Evolutionary conservation across 1,140 invertebrate genomes (phyloP).

Genomic region (Armadillidium nasatum): DNA sequence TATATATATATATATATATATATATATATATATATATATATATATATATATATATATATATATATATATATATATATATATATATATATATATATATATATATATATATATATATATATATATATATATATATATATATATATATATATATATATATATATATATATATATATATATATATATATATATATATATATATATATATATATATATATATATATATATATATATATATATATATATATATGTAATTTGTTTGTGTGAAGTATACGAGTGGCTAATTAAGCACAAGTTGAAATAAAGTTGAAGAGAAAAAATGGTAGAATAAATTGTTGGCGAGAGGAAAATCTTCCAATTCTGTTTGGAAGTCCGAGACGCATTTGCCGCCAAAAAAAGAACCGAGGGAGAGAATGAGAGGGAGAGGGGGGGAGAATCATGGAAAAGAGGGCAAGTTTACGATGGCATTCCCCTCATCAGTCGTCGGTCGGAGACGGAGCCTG

Average conservation of each 20-base stretch:
- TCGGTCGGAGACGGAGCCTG: constrained; percentile 9
- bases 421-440: neutral
- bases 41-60: too few relatives aligned
- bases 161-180: too few relatives aligned
- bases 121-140: too few relatives aligned
- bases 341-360: constrained; percentile 7
- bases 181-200: too few relatives aligned
- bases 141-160: too few relatives aligned
- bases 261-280: constrained; percentile 3
- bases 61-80: too few relatives aligned
- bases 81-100: too few relatives aligned
- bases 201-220: constrained; percentile 6
- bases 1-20: too few relatives aligned
- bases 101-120: too few relatives aligned
- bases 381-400: neutral
- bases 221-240: constrained; percentile 14
- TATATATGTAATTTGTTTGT: constrained; percentile 2
- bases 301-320: constrained; percentile 1
- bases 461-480: constrained; percentile 10
- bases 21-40: too few relatives aligned
- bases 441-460: constrained; percentile 12
- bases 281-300: constrained; percentile 13
- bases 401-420: neutral
- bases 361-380: neutral
- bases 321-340: neutral